Conservation (phyloP, 2,888 invertebrate genomes). For the Rotaria sp. region DNA sequence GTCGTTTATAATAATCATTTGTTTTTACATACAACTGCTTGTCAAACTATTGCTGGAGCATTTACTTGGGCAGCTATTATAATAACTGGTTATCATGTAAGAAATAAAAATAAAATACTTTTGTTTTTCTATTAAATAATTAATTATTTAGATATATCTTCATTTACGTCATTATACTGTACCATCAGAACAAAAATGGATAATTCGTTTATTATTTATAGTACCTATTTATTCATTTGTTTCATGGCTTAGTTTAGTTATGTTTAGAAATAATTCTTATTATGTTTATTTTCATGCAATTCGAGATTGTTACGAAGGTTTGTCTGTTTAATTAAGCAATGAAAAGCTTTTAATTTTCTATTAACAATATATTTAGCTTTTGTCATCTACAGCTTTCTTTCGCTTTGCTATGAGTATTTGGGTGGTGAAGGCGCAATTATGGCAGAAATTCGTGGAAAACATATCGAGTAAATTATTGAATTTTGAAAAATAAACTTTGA, state of each 20-base stretch:
- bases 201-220: constrained; percentile 93
- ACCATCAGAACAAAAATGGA: constrained; percentile 97
- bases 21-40: constrained; percentile 84
- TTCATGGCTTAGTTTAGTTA: constrained; percentile 93
- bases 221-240: constrained; percentile 97
- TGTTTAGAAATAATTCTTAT: constrained; percentile 92
- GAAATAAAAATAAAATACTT: constrained; percentile 45
- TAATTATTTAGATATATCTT: constrained; percentile 75
- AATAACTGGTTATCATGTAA: constrained; percentile 92
- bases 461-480: constrained; percentile 64
- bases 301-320: constrained; percentile 97
- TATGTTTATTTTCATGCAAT: constrained; percentile 98
- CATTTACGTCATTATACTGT: constrained; percentile 97
- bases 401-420: constrained; percentile 95
- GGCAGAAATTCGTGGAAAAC: constrained; percentile 93
- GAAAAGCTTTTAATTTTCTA: no score
- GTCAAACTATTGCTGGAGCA: constrained; percentile 84
- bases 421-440: constrained; percentile 99
- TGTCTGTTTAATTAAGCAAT: background rate
- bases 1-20: constrained; percentile 50
- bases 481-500: background rate
- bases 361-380: constrained; percentile 64
- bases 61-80: constrained; percentile 90
- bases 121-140: background rate
- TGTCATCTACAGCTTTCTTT: constrained; percentile 98